These are phyloP conservation scores for Cryptocheilus praepositus DNA, from an alignment of 2,888 invertebrate genomes.

Conservation along the genomic window DNA sequence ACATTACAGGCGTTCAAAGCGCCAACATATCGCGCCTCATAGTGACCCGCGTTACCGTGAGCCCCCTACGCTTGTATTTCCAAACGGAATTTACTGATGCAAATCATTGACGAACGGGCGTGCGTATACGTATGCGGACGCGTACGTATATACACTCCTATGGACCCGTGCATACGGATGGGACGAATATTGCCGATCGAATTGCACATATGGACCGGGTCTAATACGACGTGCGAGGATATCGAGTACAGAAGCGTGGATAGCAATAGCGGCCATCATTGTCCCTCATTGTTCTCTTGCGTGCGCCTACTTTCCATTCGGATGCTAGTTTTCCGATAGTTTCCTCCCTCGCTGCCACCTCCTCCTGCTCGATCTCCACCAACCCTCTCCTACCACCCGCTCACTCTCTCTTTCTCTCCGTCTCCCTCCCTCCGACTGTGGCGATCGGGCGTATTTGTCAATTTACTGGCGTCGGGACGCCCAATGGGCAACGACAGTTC, in stretches of 20 bases:
- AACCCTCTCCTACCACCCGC: too few species aligned
- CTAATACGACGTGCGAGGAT: slow-evolving; percentile 27
- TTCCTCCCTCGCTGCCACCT: slow-evolving; percentile 26
- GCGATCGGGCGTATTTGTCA: slow-evolving; percentile 44
- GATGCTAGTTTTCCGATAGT: slow-evolving; percentile 53
- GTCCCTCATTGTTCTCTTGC: slow-evolving; percentile 33
- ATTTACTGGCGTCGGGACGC: slow-evolving; percentile 38
- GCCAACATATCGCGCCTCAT: background rate
- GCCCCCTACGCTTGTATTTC: slow-evolving; percentile 1
- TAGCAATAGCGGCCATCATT: slow-evolving; percentile 25
- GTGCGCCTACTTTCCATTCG: slow-evolving; percentile 45
- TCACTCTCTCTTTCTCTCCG: too few species aligned
- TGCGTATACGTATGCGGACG: too few species aligned
- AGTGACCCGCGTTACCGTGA: background rate
- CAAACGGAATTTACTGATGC: background rate
- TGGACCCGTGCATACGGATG: background rate
- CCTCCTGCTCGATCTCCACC: too few species aligned
- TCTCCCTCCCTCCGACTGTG: too few species aligned
- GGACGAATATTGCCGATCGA: slow-evolving; percentile 21
- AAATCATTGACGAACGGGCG: background rate
- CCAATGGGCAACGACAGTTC: slow-evolving; percentile 43
- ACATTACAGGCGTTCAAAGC: background rate
- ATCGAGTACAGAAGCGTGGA: slow-evolving; percentile 13
- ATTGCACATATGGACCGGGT: slow-evolving; percentile 9
- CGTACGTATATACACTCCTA: background rate